Evolutionary conservation across 2,113 vertebrate species (phyloP).

Genomic region (Eptesicus fuscus): DNA sequence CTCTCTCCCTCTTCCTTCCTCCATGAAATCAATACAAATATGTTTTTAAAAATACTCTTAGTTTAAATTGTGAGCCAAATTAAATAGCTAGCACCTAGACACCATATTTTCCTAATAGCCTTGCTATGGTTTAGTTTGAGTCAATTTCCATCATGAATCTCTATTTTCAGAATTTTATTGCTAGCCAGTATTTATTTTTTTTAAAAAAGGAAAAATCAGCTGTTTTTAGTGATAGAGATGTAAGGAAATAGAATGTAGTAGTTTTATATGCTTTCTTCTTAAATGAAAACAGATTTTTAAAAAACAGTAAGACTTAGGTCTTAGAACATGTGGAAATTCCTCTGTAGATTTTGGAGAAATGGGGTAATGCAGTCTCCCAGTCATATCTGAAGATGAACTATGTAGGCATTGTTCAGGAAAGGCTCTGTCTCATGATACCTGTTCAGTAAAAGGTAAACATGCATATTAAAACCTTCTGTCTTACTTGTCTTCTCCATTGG

Average conservation of each 20-base stretch:
- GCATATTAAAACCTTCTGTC: background rate
- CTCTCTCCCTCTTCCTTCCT: too few species aligned
- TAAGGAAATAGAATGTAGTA: constrained; percentile 24
- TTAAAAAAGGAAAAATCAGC: background rate
- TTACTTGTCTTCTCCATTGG: background rate
- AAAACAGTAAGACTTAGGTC: background rate
- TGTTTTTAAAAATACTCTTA: background rate
- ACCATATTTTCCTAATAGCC: background rate
- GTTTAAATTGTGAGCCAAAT: background rate
- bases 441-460: background rate
- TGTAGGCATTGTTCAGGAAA: background rate
- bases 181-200: background rate
- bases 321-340: constrained; percentile 21
- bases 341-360: background rate
- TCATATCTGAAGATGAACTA: constrained; percentile 19
- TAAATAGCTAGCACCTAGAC: background rate
- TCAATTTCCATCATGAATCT: background rate
- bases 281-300: constrained; percentile 18
- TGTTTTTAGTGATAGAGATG: constrained; percentile 56
- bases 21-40: too few species aligned
- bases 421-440: background rate
- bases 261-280: constrained; percentile 34
- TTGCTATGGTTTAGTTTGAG: background rate
- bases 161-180: constrained; percentile 43
- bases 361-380: background rate